Evolutionary conservation across 2,113 vertebrate species (phyloP).

Genomic region (Bucco capensis): DNA sequence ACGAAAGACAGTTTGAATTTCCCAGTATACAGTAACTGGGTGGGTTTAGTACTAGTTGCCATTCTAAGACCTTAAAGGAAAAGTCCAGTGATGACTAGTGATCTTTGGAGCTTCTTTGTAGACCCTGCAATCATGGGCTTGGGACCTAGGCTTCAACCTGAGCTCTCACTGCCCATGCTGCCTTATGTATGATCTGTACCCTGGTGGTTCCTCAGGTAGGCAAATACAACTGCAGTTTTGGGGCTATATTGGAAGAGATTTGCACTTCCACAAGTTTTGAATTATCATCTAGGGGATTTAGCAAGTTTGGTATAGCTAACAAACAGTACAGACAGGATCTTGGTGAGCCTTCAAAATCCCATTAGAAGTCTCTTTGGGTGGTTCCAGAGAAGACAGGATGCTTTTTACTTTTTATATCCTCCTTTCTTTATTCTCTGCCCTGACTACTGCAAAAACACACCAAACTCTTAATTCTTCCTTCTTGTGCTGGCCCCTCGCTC

Average conservation of each 20-base stretch:
- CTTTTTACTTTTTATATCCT: neutral
- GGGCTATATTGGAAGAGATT: neutral
- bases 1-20: neutral
- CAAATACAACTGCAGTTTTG: neutral
- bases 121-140: neutral
- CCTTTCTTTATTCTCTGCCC: neutral
- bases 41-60: neutral
- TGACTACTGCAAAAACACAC: neutral
- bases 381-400: neutral
- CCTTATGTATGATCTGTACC: neutral
- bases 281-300: neutral
- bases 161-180: neutral
- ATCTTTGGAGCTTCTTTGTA: neutral
- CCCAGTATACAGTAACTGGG: accelerated
- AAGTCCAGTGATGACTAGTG: neutral
- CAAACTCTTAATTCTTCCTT: neutral
- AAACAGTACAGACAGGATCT: neutral
- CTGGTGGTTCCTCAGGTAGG: neutral
- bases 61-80: neutral
- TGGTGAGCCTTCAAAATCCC: neutral
- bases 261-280: neutral
- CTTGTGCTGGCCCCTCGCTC: neutral
- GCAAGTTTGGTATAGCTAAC: neutral
- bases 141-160: neutral
- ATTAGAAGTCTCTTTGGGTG: neutral